Evolutionary conservation across 2,797 vertebrate species (phyloP).

Genomic region (Otolemur crassicaudatus): DNA sequence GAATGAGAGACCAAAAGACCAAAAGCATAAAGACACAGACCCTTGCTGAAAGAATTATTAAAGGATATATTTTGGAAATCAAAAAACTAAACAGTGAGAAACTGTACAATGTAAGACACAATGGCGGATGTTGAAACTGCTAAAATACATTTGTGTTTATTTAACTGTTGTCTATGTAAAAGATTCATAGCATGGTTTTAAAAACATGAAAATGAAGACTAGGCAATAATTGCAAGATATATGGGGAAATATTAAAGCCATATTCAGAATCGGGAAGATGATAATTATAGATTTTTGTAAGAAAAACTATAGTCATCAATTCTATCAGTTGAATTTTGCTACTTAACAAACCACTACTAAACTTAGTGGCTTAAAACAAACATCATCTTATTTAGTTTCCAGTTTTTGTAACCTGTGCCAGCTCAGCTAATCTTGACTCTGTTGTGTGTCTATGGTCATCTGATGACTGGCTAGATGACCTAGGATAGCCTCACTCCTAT

Average conservation of each 20-base stretch:
- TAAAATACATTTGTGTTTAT: conserved; percentile 11
- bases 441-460: neutral
- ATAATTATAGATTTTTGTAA: conserved; percentile 18
- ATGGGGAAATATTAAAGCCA: neutral
- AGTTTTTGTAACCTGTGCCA: neutral
- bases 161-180: neutral
- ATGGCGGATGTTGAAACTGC: neutral
- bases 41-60: neutral
- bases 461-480: neutral
- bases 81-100: neutral
- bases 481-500: neutral
- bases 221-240: neutral
- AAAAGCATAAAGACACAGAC: neutral
- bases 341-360: neutral
- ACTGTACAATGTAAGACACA: neutral
- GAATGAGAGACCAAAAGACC: conserved; percentile 4
- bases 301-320: neutral
- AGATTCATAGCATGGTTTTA: neutral
- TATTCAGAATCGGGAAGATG: conserved; percentile 30
- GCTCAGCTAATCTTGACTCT: neutral
- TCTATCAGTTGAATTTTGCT: neutral
- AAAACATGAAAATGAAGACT: conserved; percentile 37
- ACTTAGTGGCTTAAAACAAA: neutral
- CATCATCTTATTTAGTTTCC: neutral
- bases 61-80: conserved; percentile 10